Percentiles rank a stretch among this genome's conserved stretches.
Evolutionary conservation across 2,888 invertebrate species (phyloP).

Genomic region (Eilema depressum): DNA sequence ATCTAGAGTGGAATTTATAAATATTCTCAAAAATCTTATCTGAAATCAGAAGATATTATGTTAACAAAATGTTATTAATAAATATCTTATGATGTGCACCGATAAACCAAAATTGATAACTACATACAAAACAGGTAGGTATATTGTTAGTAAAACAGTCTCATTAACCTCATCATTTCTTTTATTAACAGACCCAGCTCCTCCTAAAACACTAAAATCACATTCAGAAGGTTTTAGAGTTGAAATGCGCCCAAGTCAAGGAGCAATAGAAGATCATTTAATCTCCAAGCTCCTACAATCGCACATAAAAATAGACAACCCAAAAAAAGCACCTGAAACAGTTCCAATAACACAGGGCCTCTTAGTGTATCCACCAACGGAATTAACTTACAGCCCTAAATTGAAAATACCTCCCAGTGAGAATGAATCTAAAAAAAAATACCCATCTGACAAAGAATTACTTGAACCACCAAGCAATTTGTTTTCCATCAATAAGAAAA

Average conservation of each 20-base stretch:
- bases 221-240: conserved; percentile 18
- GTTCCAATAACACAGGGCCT: background rate
- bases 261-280: background rate
- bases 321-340: background rate
- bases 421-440: conserved; percentile 2
- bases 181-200: background rate
- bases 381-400: conserved; percentile 6
- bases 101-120: background rate
- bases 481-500: conserved; percentile 14
- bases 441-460: background rate
- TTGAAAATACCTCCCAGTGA: background rate
- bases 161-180: background rate
- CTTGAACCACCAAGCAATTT: background rate
- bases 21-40: too few species aligned
- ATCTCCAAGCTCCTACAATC: conserved; percentile 9
- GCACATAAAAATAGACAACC: conserved; percentile 10
- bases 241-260: background rate
- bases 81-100: background rate
- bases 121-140: background rate
- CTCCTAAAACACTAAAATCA: too few species aligned
- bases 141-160: background rate
- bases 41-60: too few species aligned
- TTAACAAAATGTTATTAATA: too few species aligned
- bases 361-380: background rate
- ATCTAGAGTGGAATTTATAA: too few species aligned